These are phyloP conservation scores for Drosophila atripex DNA, from an alignment of 2,888 invertebrate species.

Conservation along the genomic window DNA sequence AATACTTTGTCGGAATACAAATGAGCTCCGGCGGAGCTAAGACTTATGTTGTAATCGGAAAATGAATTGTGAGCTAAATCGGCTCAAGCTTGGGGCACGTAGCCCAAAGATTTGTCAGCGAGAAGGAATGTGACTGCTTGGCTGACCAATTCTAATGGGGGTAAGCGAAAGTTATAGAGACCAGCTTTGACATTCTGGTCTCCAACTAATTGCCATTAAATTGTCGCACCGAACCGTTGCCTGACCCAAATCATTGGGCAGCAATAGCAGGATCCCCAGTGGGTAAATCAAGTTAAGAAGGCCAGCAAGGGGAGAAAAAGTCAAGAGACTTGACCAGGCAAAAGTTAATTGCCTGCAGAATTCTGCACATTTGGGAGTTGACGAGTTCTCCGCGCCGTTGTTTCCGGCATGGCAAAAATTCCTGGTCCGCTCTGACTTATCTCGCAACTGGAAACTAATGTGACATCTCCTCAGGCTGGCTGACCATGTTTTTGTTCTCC, in stretches of 20 bases:
- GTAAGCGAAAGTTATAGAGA: conserved; percentile 31
- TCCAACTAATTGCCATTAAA: conserved; percentile 50
- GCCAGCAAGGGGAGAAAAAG: conserved; percentile 7
- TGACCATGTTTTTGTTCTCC: conserved; percentile 11
- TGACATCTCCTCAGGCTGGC: conserved; percentile 38
- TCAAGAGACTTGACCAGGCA: conserved; percentile 41
- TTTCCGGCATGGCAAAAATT: conserved; percentile 44
- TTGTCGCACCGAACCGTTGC: conserved; percentile 50
- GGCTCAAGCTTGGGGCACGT: conserved; percentile 45
- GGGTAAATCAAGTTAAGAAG: conserved; percentile 4
- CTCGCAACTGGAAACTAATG: conserved; percentile 44
- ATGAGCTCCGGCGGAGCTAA: conserved; percentile 54
- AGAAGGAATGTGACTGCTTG: conserved; percentile 12
- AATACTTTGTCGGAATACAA: conserved; percentile 56
- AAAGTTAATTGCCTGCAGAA: conserved; percentile 56
- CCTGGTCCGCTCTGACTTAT: conserved; percentile 21
- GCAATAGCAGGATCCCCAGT: conserved; percentile 27
- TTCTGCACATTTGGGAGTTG: conserved; percentile 50
- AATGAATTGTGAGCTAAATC: conserved; percentile 17
- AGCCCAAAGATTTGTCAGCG: conserved; percentile 63
- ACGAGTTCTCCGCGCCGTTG: conserved; percentile 34
- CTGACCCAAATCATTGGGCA: conserved; percentile 44
- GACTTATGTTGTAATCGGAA: conserved; percentile 55
- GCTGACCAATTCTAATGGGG: conserved; percentile 8
- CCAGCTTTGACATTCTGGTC: conserved; percentile 38